Base-by-base conservation (phyloP, 2,113 vertebrate genomes). In the Pampusana beccarii region DNA sequence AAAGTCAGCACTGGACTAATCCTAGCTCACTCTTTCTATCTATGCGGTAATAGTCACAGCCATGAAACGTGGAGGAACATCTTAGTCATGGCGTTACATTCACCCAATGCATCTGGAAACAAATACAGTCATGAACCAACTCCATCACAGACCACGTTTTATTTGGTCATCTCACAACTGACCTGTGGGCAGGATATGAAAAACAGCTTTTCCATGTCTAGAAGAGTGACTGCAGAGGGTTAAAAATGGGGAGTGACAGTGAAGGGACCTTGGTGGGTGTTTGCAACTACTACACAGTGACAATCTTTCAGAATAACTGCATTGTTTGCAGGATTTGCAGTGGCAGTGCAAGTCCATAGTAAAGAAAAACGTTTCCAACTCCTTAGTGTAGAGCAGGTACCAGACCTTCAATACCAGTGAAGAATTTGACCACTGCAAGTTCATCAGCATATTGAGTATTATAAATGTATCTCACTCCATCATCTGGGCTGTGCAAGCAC, bases 11-110 rank as follows among this genome's bases (percentile, higher is more conserved):
- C 23, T n/a, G 26, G 28, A 38, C 46, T 38, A 65, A 15, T 40
- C 29, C 31, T 54, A 64, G 19, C 46, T 83, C 0, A 0, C 26
- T 88, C 28, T 56, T 5, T 73, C 42, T 31, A 6, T 29, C 54
- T 46, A 5, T 64, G 38, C 53, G n/a, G 5, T 50, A 62, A 54
- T 5, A 46, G 72, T 23, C 64, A 81, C 6, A 18, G 42, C 44
- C 48, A 46, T 20, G 28, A 90, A 54, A 83, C 42, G 26, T 4
- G 6, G 18, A 28, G 57, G 71, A 92, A 36, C 14, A 12, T 8
- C 4, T 36, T 70, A 56, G 34, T 72, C 33, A 40, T 54, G 40
- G 50, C 9, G 4, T 61, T 69, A 31, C 26, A 7, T 61, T 53
- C 73, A 91, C 38, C 40, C 62, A 20, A 28, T 2, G 16, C 46